phyloP scores from a whole-genome alignment of 2,888 invertebrate species.

The Heliconius aoede region DNA sequence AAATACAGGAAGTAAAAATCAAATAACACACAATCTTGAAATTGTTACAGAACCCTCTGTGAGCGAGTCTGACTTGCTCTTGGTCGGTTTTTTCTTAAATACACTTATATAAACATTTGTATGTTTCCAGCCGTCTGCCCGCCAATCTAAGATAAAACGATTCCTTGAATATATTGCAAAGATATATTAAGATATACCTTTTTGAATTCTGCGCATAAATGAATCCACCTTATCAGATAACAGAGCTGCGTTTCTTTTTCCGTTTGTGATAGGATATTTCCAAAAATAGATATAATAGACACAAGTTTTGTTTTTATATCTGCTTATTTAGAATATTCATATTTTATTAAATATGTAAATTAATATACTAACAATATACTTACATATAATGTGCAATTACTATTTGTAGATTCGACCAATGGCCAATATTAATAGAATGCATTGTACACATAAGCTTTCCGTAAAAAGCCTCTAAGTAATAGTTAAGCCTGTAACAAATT shows the following conservation, averaged over 20 bases:
- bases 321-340: not conserved
- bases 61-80: too few relatives aligned
- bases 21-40: too few relatives aligned
- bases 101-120: too few relatives aligned
- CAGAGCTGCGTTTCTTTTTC: not conserved
- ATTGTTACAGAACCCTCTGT: too few relatives aligned
- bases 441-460: not conserved
- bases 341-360: too few relatives aligned
- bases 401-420: too few relatives aligned
- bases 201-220: not conserved
- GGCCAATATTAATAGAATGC: not conserved
- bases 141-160: not conserved
- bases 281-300: not conserved
- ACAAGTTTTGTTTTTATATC: not conserved
- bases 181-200: not conserved
- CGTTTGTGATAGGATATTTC: not conserved
- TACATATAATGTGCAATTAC: too few relatives aligned
- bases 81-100: too few relatives aligned
- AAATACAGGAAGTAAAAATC: too few relatives aligned
- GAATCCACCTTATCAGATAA: not conserved
- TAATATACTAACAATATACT: too few relatives aligned
- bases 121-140: too few relatives aligned
- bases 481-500: slow-evolving; percentile 10
- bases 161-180: not conserved
- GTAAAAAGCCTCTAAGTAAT: not conserved